Evolutionary conservation across 2,888 invertebrate species (phyloP), one percentile per base, ranked within the genome.

Genomic region (Lasioglossum leucozonium): DNA sequence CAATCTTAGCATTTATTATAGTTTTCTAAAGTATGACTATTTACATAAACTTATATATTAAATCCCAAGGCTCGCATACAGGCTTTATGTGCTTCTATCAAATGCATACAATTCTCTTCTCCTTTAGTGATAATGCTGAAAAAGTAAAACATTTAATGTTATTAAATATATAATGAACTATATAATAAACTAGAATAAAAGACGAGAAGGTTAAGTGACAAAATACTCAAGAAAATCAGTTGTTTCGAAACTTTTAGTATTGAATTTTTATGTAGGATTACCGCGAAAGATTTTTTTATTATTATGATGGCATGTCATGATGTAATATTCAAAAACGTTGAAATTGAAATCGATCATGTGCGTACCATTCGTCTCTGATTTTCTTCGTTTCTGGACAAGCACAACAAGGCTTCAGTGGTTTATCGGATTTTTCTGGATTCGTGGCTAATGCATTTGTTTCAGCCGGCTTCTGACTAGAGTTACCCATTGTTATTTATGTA

Each of bases 11-110:
- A 67, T 80, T 80, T 72, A 44, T 37, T 79, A 67, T 77, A 77
- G 40, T 58, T 75, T 47, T 55, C 67, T 30, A 30, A 44, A 77
- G 22, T 62, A 62, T 18, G 72, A 72, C 44, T 72, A 80, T 26
- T 75, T 13, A 74, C 65, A 34, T 71, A 47, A 26, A 30, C 37
- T 97, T 97, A 99, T 91, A 99, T 97, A 90, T 99, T 99, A 95
- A 99, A 99, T 72, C 99, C 99, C 96, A 98, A 96, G 91, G 98
- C 97, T 90, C 99, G 96, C 99, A 99, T 99, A 95, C 99, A 99
- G 88, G 97, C 97, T 95, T 98, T 99, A 95, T 99, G 99, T 18
- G 99, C 99, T 95, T 99, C 99, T 88, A 99, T 99, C 71, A 99
- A 95, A 65, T 97, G 96, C 30, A 96, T 96, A 94, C 99, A 99